These are phyloP conservation scores for Cataglyphis rosenhaueri DNA, from an alignment of 2,888 invertebrate species.

Conservation along the genomic window DNA sequence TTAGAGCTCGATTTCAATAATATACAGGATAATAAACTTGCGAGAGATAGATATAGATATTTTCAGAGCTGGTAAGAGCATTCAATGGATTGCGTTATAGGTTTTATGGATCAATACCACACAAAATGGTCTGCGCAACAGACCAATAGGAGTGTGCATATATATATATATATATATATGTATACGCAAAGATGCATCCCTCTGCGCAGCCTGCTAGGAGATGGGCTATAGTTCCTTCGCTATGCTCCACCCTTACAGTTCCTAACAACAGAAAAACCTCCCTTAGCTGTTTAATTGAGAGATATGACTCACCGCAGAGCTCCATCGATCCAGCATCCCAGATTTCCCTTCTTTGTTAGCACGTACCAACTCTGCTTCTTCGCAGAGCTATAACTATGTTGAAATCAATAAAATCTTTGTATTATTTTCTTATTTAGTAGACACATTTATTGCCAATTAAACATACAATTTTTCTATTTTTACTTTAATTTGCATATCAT, in stretches of 20 bases:
- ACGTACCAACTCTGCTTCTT: conserved; percentile 15
- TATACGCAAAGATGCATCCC: conserved; percentile 73
- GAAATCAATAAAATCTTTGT: conserved; percentile 25
- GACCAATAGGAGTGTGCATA: conserved; percentile 78
- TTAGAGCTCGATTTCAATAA: conserved; percentile 57
- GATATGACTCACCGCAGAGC: conserved; percentile 81
- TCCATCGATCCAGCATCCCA: conserved; percentile 79
- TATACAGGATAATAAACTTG: conserved; percentile 56
- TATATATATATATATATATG: conserved; percentile 67
- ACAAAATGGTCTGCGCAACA: conserved; percentile 81
- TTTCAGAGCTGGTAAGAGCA: conserved; percentile 63
- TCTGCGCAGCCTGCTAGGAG: conserved; percentile 81
- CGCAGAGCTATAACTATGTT: not conserved
- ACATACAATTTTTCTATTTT: not conserved
- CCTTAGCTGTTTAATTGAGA: conserved; percentile 78
- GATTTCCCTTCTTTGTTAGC: conserved; percentile 71
- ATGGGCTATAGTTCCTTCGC: conserved; percentile 66
- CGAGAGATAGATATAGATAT: conserved; percentile 37
- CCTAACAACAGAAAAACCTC: conserved; percentile 75
- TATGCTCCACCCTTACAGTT: conserved; percentile 75
- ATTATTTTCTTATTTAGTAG: not conserved
- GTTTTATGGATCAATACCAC: conserved; percentile 84
- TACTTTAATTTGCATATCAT: not conserved
- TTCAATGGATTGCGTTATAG: conserved; percentile 81
- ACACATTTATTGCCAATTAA: not conserved